Evolutionary conservation across 2,797 vertebrate species (phyloP).

Genomic region (Spatula clypeata): DNA sequence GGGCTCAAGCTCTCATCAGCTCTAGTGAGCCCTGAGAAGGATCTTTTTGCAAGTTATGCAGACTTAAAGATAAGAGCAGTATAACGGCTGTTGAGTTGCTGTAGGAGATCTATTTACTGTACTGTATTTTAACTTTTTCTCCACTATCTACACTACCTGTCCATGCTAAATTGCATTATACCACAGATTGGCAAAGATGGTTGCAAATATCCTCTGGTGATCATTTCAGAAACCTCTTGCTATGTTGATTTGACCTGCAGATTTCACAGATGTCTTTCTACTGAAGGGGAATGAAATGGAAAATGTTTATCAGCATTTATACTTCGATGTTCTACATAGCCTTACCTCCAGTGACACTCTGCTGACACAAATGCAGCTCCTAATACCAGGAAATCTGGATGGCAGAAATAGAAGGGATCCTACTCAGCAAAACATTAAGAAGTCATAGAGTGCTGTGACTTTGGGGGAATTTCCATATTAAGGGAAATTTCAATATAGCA

Average conservation of each 20-base stretch:
- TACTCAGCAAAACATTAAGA: background rate
- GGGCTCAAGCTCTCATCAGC: background rate
- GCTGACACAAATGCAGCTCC: background rate
- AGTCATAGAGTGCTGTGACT: background rate
- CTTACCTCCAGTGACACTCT: background rate
- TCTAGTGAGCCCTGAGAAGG: background rate
- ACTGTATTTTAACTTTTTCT: background rate
- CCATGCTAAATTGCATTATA: background rate
- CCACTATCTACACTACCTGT: background rate
- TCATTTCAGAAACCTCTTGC: background rate
- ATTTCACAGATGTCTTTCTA: background rate
- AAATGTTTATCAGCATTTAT: background rate
- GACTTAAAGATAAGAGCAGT: background rate
- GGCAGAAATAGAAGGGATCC: background rate
- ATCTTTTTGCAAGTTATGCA: background rate
- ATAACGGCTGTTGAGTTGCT: background rate
- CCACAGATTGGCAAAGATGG: background rate
- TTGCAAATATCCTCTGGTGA: background rate
- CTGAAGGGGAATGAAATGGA: background rate
- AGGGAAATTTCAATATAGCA: background rate
- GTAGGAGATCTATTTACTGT: background rate
- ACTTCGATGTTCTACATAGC: background rate
- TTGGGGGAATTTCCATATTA: background rate
- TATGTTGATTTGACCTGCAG: background rate
- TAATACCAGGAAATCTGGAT: background rate